phyloP scores from a whole-genome alignment of 2,888 invertebrate genomes.

The Leucania comma region DNA sequence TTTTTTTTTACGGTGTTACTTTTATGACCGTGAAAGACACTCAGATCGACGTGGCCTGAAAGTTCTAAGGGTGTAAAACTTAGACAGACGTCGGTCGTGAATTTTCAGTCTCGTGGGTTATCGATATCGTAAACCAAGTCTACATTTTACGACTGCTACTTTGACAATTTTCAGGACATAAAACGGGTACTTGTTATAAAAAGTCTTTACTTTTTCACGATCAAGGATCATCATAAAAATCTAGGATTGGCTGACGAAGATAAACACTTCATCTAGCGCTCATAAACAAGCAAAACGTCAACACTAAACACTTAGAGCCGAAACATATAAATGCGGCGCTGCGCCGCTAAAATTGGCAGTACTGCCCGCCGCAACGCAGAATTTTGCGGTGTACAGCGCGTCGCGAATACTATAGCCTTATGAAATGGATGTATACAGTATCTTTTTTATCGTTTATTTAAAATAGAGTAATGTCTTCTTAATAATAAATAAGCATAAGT shows the following conservation, averaged over 20 bases:
- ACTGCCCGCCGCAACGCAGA: too few species aligned
- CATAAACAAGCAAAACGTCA: neutral
- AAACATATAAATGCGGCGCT: too few species aligned
- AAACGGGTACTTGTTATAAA: constrained; percentile 40
- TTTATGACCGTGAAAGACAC: neutral
- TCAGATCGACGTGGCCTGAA: neutral
- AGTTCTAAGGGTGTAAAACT: constrained; percentile 14
- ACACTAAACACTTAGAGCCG: too few species aligned
- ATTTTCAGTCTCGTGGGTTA: constrained; percentile 25
- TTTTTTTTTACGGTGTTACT: neutral
- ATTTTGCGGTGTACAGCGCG: too few species aligned
- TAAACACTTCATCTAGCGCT: constrained; percentile 30
- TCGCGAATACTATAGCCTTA: too few species aligned
- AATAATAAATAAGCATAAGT: too few species aligned
- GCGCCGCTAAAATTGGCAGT: too few species aligned
- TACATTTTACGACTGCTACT: constrained; percentile 41
- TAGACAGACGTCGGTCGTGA: constrained; percentile 29
- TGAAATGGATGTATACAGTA: too few species aligned
- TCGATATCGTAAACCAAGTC: constrained; percentile 40
- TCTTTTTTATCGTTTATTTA: too few species aligned
- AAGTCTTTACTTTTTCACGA: constrained; percentile 20
- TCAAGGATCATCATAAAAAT: constrained; percentile 30
- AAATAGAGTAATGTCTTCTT: too few species aligned
- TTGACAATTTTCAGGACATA: constrained; percentile 30
- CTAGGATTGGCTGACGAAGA: constrained; percentile 19